Conservation (phyloP, 2,888 invertebrate genomes). For the Polymixis lichenea region DNA sequence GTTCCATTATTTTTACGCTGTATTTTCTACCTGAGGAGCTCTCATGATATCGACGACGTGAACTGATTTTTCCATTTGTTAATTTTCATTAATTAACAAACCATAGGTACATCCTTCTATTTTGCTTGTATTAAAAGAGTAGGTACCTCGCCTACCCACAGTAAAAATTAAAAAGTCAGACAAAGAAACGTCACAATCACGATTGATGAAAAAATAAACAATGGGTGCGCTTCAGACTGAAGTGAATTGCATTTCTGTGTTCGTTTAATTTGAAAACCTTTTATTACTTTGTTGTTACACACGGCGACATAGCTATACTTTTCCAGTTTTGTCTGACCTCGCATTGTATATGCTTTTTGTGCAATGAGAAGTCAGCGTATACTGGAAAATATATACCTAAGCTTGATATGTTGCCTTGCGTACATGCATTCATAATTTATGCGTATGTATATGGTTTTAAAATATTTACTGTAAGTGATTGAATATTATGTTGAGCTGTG, state of each 20-base stretch:
- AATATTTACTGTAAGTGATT: slow-evolving; percentile 5
- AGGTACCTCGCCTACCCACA: not conserved
- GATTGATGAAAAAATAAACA: slow-evolving; percentile 27
- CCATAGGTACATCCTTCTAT: not conserved
- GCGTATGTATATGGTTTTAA: not conserved
- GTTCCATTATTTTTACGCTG: not conserved
- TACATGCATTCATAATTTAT: no score
- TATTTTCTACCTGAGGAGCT: slow-evolving; percentile 3
- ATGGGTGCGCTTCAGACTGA: slow-evolving; percentile 15
- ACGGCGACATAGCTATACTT: no score
- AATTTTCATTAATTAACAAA: slow-evolving; percentile 27
- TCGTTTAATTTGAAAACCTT: slow-evolving; percentile 47
- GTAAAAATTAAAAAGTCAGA: not conserved
- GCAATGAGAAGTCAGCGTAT: no score
- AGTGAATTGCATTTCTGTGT: slow-evolving; percentile 41
- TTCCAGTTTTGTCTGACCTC: no score
- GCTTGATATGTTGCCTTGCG: no score
- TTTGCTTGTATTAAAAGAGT: slow-evolving; percentile 13
- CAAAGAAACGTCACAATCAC: slow-evolving; percentile 10
- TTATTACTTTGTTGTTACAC: slow-evolving; percentile 14
- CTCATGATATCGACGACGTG: not conserved
- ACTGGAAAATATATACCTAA: no score
- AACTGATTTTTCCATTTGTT: not conserved
- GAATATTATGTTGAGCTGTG: not conserved
- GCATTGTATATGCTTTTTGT: no score